Conservation (phyloP, 2,888 invertebrate species). For the Oscheius sp. region DNA sequence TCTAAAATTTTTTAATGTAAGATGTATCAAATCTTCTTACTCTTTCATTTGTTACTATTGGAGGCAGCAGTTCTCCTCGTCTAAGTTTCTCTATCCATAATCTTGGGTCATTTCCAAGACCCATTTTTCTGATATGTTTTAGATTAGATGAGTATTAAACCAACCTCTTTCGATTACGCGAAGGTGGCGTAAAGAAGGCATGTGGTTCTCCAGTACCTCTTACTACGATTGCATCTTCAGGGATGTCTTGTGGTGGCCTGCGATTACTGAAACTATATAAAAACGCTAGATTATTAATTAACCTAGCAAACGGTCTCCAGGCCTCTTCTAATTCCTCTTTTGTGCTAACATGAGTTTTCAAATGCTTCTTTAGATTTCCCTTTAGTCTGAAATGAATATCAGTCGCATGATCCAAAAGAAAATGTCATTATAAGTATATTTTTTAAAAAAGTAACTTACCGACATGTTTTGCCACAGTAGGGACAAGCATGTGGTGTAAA, state of each 20-base stretch:
- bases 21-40: no score
- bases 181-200: conserved; percentile 57
- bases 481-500: conserved; percentile 68
- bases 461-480: conserved; percentile 69
- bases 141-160: conserved; percentile 14
- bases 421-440: no score
- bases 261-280: conserved; percentile 69
- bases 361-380: conserved; percentile 70
- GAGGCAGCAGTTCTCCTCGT: conserved; percentile 64
- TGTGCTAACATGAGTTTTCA: conserved; percentile 69
- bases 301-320: conserved; percentile 70
- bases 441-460: conserved; percentile 34
- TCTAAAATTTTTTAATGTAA: conserved; percentile 35
- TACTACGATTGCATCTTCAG: conserved; percentile 68
- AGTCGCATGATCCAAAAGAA: no score
- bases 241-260: conserved; percentile 67
- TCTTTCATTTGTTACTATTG: background rate
- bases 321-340: conserved; percentile 70
- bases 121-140: conserved; percentile 60
- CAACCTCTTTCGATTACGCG: conserved; percentile 49
- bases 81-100: conserved; percentile 62
- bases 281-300: conserved; percentile 32
- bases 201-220: conserved; percentile 59
- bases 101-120: conserved; percentile 58
- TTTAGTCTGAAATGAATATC: conserved; percentile 39